Conservation (phyloP, 2,113 vertebrate genomes). For the Cacatua alba region DNA sequence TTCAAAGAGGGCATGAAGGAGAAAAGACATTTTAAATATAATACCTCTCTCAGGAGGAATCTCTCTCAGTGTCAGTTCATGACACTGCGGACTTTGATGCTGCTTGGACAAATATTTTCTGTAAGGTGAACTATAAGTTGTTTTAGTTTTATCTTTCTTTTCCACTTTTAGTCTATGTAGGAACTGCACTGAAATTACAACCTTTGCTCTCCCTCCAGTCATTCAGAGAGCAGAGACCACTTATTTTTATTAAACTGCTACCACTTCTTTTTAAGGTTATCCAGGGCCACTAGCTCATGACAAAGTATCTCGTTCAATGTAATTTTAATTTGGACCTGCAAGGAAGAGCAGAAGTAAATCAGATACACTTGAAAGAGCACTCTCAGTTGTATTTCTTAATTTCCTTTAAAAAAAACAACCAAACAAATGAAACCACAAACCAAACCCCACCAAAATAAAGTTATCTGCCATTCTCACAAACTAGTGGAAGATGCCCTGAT, state of each 20-base stretch:
- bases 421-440: background rate
- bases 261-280: background rate
- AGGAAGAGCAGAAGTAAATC: background rate
- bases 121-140: background rate
- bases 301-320: background rate
- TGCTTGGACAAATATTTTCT: constrained; percentile 57
- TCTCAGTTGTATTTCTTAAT: background rate
- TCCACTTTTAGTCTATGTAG: background rate
- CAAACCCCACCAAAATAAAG: background rate
- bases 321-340: background rate
- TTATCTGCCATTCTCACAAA: background rate
- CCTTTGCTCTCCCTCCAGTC: background rate
- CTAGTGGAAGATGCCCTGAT: background rate
- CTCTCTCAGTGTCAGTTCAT: constrained; percentile 1
- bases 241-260: constrained; percentile 19
- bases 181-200: background rate
- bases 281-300: background rate
- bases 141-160: background rate
- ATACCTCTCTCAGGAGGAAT: background rate
- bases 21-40: constrained; percentile 33
- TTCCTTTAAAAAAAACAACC: background rate
- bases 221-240: background rate
- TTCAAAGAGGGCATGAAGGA: constrained; percentile 1
- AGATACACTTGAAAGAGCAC: background rate
- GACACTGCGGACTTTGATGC: constrained; percentile 42